phyloP scores from a whole-genome alignment of 2,888 invertebrate species.

The Oligia fasciuncula region DNA sequence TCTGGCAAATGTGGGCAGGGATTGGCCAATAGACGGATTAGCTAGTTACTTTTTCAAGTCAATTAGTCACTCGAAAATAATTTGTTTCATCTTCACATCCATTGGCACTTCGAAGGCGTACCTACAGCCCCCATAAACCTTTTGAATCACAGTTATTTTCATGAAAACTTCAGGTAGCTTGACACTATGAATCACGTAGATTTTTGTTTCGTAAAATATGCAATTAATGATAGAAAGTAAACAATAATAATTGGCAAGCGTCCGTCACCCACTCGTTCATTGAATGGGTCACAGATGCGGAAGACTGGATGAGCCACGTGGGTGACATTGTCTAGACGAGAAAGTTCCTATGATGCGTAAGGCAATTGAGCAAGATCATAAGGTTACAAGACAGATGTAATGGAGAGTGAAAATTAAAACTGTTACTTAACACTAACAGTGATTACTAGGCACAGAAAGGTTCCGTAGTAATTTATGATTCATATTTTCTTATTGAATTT shows the following conservation, averaged over 20 bases:
- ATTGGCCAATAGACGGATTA: slow-evolving; percentile 33
- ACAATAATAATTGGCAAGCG: slow-evolving; percentile 82
- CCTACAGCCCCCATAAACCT: slow-evolving; percentile 9
- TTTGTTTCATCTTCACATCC: slow-evolving; percentile 19
- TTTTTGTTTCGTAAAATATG: slow-evolving; percentile 73
- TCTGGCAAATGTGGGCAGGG: slow-evolving; percentile 33
- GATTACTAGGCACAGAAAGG: background rate
- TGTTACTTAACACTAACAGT: slow-evolving; percentile 22
- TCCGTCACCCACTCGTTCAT: slow-evolving; percentile 81
- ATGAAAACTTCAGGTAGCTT: slow-evolving; percentile 20
- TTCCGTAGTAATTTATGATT: slow-evolving; percentile 5
- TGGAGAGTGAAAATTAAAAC: slow-evolving; percentile 42
- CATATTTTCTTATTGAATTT: background rate
- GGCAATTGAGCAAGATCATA: slow-evolving; percentile 61
- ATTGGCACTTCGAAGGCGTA: slow-evolving; percentile 5
- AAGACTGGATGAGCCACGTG: slow-evolving; percentile 78
- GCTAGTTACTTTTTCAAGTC: slow-evolving; percentile 14
- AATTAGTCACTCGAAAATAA: slow-evolving; percentile 35
- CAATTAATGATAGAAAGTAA: slow-evolving; percentile 86
- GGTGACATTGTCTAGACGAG: slow-evolving; percentile 76
- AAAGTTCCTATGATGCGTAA: slow-evolving; percentile 64
- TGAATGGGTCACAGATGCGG: slow-evolving; percentile 77
- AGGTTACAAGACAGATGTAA: slow-evolving; percentile 40
- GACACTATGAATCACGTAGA: slow-evolving; percentile 71
- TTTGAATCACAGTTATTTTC: slow-evolving; percentile 45